phyloP scores from a whole-genome alignment of 2,797 vertebrate species.

The Thunnus albacares region DNA sequence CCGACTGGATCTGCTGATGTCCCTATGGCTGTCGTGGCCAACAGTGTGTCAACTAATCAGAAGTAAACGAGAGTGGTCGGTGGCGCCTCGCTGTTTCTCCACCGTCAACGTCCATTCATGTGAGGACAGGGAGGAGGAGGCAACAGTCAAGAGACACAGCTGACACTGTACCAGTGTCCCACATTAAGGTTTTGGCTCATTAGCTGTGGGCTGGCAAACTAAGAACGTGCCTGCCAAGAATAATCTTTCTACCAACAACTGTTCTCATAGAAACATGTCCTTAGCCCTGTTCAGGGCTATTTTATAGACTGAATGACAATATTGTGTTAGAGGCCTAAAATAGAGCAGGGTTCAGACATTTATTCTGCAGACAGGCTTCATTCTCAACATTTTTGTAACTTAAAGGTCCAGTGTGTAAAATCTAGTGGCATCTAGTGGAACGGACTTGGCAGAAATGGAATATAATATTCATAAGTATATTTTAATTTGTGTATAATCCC shows the following conservation, averaged over 20 bases:
- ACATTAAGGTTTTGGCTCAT: conserved; percentile 42
- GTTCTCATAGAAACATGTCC: conserved; percentile 7
- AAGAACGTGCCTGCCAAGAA: conserved; percentile 20
- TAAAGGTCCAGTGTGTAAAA: too few species aligned
- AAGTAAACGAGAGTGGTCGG: conserved; percentile 32
- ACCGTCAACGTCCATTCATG: conserved; percentile 59
- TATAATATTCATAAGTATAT: too few species aligned
- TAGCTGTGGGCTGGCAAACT: conserved; percentile 15
- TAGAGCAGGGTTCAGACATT: not conserved
- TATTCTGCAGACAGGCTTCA: not conserved
- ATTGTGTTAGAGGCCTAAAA: not conserved
- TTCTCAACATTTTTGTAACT: too few species aligned
- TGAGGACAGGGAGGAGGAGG: conserved; percentile 39
- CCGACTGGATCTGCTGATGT: conserved; percentile 42
- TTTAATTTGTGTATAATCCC: too few species aligned
- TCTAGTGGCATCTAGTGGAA: too few species aligned
- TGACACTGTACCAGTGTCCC: conserved; percentile 13
- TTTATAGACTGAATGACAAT: not conserved
- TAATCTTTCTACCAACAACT: conserved; percentile 16
- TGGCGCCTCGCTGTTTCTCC: conserved; percentile 47
- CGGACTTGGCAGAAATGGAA: too few species aligned
- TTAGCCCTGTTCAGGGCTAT: not conserved
- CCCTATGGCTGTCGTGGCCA: conserved; percentile 27
- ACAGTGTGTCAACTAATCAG: conserved; percentile 44
- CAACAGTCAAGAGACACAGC: conserved; percentile 46